Evolutionary conservation across 2,113 vertebrate species (phyloP).

Genomic region (Calcarius ornatus): DNA sequence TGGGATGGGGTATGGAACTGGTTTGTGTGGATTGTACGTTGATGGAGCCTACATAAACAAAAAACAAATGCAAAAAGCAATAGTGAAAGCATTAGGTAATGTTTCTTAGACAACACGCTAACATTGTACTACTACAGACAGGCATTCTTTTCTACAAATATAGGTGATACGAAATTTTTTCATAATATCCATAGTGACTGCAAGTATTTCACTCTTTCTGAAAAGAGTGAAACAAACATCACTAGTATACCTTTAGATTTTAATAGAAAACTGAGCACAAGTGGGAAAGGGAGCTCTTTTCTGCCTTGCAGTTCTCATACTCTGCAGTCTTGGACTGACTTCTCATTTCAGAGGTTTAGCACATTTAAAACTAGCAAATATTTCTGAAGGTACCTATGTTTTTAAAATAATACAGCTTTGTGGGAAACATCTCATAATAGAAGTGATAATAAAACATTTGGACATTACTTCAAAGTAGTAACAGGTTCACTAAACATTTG

Average conservation of each 20-base stretch:
- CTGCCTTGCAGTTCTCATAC: not conserved
- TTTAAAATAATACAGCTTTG: not conserved
- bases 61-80: not conserved
- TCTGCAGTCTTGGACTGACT: not conserved
- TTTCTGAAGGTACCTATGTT: not conserved
- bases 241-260: not conserved
- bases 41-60: conserved; percentile 83
- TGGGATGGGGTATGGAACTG: conserved; percentile 96
- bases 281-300: not conserved
- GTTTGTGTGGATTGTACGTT: conserved; percentile 93
- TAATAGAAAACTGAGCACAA: not conserved
- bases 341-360: not conserved
- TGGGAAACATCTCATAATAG: not conserved
- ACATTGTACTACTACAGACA: not conserved
- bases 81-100: conserved; percentile 11
- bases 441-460: not conserved
- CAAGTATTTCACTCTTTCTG: not conserved
- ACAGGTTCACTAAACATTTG: not conserved
- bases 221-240: not conserved
- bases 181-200: not conserved
- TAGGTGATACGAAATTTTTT: not conserved
- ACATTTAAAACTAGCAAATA: not conserved
- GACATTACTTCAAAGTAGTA: not conserved
- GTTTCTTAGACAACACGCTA: not conserved
- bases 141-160: not conserved